Conservation (phyloP, 37 sponge, comb jelly and placozoan species). For the Diacarnus erythraeanus region DNA sequence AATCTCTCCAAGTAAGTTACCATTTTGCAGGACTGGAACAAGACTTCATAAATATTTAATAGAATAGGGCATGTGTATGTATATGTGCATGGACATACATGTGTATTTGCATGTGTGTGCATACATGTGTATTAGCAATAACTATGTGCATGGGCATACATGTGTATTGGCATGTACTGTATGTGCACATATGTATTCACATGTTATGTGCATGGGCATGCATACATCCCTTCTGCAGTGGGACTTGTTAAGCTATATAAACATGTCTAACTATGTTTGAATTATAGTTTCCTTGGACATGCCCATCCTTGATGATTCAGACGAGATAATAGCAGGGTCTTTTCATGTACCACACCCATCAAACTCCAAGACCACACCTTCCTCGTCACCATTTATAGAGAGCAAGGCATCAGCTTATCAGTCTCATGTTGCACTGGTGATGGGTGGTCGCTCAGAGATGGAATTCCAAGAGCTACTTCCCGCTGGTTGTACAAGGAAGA, state of each 20-base stretch:
- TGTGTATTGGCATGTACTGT: background rate
- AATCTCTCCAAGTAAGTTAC: background rate
- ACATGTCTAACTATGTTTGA: too few species aligned
- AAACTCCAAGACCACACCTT: too few species aligned
- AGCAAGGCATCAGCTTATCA: background rate
- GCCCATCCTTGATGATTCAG: constrained; percentile 4
- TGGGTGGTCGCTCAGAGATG: constrained; percentile 17
- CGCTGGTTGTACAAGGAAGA: constrained; percentile 13
- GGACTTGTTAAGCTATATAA: too few species aligned
- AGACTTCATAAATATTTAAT: too few species aligned
- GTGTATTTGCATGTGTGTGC: too few species aligned
- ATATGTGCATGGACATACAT: too few species aligned
- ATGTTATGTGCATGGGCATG: too few species aligned
- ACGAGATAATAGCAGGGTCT: background rate
- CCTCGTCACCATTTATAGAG: background rate
- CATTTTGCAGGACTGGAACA: too few species aligned
- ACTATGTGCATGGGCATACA: background rate
- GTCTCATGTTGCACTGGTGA: background rate
- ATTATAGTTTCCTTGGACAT: background rate
- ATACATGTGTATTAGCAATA: constrained; percentile 4
- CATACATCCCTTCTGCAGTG: too few species aligned
- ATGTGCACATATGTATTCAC: too few species aligned
- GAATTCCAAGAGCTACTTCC: constrained; percentile 45
- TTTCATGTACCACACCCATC: background rate
- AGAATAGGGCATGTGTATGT: too few species aligned